Evolutionary conservation across 2,113 vertebrate genomes (phyloP), one percentile per base, ranked within the genome.

Genomic region (Ciconia boyciana): DNA sequence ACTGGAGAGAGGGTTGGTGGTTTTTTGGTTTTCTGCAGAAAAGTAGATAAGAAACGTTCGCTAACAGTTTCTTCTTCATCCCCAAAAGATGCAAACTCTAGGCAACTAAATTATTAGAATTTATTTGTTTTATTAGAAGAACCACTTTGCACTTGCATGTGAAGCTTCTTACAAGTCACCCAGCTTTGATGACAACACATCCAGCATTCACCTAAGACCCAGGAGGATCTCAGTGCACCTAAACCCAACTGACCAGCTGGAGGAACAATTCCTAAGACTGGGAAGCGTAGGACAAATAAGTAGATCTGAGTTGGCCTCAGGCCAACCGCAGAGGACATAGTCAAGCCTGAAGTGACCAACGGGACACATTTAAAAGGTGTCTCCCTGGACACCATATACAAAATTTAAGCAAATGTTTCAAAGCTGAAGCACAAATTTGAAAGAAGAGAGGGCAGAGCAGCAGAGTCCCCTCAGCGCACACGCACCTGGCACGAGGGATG

Each of bases 21-120:
- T 49, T 90, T 78, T 94, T 93, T 78, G 81, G 62, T 9, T 80
- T 90, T 94, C 95, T 95, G 94, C 75, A 78, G 91, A 90, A 57
- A 95, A 95, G 84, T 9, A 95, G 54, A 36, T 48, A 87, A 90
- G 71, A 95, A 83, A 71, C 80, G 85, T 49, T 43, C 1, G 77
- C 89, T 44, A 84, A 57, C 9, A 36, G 57, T 26, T 91, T 84
- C 68, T 65, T 65, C 68, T 72, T 68, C 34, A 39, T 13, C 24
- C 62, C 22, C 36, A 25, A 17, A 3, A 41, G 17, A 74, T 51
- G 39, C 57, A 81, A 70, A 70, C 0, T 2, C 44, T 21, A 58
- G 39, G 32, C 39, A 43, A 51, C 18, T 34, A 28, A 65, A 76
- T 32, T 16, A 54, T 20, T 44, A 87, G 20, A 66, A 62, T 19